A percentile compares a stretch with the other conserved stretches of the same genome.
These are phyloP conservation scores for Tinea semifulvella DNA, from an alignment of 2,888 invertebrate species.

Conservation along the genomic window DNA sequence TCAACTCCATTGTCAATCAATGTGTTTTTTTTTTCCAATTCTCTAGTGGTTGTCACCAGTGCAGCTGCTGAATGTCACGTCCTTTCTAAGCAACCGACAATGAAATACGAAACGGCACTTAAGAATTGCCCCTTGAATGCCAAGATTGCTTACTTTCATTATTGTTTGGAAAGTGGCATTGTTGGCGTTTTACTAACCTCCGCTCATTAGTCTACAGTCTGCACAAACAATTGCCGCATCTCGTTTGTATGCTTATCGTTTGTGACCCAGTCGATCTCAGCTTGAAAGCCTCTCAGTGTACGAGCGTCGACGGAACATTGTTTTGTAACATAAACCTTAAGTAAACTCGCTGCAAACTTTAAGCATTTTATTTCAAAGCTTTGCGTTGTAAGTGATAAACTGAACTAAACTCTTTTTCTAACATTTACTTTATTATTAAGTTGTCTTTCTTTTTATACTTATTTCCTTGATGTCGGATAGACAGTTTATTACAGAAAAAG, in stretches of 20 bases:
- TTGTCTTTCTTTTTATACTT: too few species aligned
- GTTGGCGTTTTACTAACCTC: slow-evolving; percentile 20
- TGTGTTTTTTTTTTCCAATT: too few species aligned
- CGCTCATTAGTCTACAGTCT: slow-evolving; percentile 21
- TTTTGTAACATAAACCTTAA: slow-evolving; percentile 9
- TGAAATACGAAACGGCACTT: slow-evolving; percentile 21
- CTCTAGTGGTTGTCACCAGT: not conserved
- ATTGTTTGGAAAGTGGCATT: slow-evolving; percentile 25
- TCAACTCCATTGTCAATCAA: too few species aligned
- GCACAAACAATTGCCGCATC: slow-evolving; percentile 20
- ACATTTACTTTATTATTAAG: too few species aligned
- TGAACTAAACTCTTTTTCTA: too few species aligned
- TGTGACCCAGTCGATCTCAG: slow-evolving; percentile 4
- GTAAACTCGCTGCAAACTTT: slow-evolving; percentile 9
- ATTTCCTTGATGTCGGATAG: too few species aligned
- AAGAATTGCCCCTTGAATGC: slow-evolving; percentile 17
- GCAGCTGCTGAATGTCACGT: not conserved
- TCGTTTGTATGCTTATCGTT: slow-evolving; percentile 18
- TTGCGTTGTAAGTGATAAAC: too few species aligned
- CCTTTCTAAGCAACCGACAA: slow-evolving; percentile 14
- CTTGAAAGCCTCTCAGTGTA: slow-evolving; percentile 7
- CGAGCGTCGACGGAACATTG: slow-evolving; percentile 3
- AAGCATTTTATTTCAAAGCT: not conserved
- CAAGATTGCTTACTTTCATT: slow-evolving; percentile 23
- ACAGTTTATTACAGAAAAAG: too few species aligned